phyloP scores from a whole-genome alignment of 2,797 vertebrate species.

The Bradypus variegatus region DNA sequence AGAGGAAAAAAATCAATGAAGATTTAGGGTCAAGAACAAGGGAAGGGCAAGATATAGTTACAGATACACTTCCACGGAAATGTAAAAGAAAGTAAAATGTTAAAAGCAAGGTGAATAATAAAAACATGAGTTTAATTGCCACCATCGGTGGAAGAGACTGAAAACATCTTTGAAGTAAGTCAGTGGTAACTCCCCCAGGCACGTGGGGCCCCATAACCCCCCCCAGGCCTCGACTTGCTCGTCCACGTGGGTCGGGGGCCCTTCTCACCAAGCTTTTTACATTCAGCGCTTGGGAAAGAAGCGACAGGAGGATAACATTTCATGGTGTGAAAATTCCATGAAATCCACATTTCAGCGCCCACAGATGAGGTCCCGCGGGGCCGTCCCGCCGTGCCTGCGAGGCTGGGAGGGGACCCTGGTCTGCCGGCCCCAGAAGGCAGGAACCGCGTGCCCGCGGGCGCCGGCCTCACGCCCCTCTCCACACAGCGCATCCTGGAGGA shows the following conservation, averaged over 20 bases:
- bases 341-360: neutral
- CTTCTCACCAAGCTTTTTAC: neutral
- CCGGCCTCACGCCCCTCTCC: neutral
- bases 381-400: no score
- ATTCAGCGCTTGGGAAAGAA: neutral
- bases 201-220: no score
- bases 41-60: neutral
- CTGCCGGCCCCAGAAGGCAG: no score
- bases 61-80: neutral
- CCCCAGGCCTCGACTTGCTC: neutral
- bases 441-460: no score
- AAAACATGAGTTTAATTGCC: neutral
- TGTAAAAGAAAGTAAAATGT: neutral
- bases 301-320: neutral
- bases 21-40: neutral
- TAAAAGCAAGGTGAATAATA: neutral
- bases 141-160: neutral
- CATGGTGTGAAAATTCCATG: neutral
- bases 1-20: neutral
- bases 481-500: conserved; percentile 83
- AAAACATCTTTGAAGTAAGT: neutral
- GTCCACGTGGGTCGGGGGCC: neutral
- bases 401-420: no score
- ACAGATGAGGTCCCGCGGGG: no score
- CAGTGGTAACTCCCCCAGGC: neutral